Evolutionary conservation across 2,888 invertebrate genomes (phyloP), one percentile per base, ranked within the genome.

Genomic region (Epinotia nisella): DNA sequence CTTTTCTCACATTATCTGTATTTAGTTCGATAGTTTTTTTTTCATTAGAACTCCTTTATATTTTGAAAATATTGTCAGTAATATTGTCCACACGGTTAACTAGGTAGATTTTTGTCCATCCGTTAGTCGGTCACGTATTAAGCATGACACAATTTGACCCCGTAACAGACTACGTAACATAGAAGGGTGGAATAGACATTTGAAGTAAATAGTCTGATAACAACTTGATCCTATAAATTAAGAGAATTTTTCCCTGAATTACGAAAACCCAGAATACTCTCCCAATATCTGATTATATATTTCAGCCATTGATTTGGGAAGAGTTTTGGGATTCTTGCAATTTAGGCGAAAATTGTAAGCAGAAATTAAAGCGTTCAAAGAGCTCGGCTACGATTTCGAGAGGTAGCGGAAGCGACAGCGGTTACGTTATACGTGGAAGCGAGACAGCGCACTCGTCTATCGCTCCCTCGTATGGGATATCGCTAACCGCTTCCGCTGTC

Each of bases 171-270:
- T 51, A 65, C 41, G 71, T 71, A 71, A 55, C 58, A 66, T 71
- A 71, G 71, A 64, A 61, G 66, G 71, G 66, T 59, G 71, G 65
- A 71, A 67, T 71, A 66, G 55, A 55, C 66, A 67, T 67, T 67
- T 71, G 41, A 67, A 67, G 71, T 71, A 66, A 60, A 59, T 66
- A 71, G 71, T 9, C 51, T 59, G 49, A 55, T 55, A 70, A 60
- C 19, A 53, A 71, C 41, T 61, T 70, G 53, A 70, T 56, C 17
- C 39, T 71, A 39, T 10, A 39, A 41, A 29, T 64, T 39, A 41
- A 53, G 53, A n/a, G 53, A 53, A n/a, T 66, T 56, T 39, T 17
- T 11, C 39, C 2, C n/a, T 11, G 9, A 66, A 21, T 15, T 10
- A 10, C 19, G 21, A 39, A 66, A 41, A 39, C n/a, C 7, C 55